Conservation (phyloP, 2,888 invertebrate genomes). For the Epistrophella euchroma region DNA sequence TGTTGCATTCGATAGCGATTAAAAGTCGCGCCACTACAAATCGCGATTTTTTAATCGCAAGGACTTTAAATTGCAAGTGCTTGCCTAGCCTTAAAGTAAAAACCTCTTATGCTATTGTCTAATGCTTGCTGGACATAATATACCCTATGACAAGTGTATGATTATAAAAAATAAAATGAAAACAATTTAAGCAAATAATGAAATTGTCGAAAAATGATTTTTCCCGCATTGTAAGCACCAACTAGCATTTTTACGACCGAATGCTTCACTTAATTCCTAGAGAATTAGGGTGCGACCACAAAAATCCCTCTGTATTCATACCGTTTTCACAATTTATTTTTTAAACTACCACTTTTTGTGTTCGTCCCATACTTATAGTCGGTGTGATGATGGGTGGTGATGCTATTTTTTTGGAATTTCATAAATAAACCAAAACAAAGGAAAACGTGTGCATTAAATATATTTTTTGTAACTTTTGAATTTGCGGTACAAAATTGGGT, state of each 20-base stretch:
- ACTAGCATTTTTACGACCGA: slow-evolving; percentile 45
- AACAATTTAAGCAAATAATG: too few species aligned
- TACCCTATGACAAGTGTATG: too few species aligned
- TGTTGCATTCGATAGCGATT: too few species aligned
- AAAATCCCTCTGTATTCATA: slow-evolving; percentile 33
- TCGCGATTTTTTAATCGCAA: too few species aligned
- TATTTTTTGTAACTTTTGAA: slow-evolving; percentile 40
- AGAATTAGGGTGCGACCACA: slow-evolving; percentile 45
- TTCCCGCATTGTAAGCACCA: slow-evolving; percentile 29
- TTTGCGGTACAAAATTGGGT: slow-evolving; percentile 39
- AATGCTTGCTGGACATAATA: too few species aligned
- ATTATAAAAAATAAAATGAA: too few species aligned
- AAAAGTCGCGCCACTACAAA: too few species aligned
- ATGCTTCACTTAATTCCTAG: slow-evolving; percentile 56
- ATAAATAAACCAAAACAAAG: slow-evolving; percentile 20
- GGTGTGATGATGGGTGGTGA: not conserved
- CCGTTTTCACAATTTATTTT: slow-evolving; percentile 52
- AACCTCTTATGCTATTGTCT: too few species aligned
- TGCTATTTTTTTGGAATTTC: slow-evolving; percentile 11
- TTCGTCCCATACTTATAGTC: not conserved
- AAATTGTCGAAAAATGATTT: too few species aligned
- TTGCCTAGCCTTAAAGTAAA: too few species aligned
- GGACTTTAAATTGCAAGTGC: too few species aligned
- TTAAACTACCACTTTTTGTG: slow-evolving; percentile 9
- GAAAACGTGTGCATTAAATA: not conserved